Evolutionary conservation across 2,888 invertebrate genomes (phyloP).

Genomic region (Amphipyra tragopoginis): DNA sequence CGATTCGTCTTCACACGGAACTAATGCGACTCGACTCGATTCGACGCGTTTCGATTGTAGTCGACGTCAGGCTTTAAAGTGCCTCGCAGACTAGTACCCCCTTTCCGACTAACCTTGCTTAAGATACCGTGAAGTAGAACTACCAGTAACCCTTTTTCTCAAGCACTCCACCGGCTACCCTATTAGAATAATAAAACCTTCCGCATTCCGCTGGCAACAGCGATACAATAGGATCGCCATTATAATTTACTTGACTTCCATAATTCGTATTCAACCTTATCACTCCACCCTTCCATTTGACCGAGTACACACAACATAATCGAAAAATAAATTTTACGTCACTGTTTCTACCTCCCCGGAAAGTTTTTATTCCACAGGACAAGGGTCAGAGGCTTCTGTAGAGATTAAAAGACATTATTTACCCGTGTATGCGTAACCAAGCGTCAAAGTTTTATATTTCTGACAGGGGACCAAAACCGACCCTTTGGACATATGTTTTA

Average conservation of each 20-base stretch:
- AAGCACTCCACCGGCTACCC: neutral
- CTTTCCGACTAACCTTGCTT: too few relatives aligned
- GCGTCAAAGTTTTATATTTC: slow-evolving; percentile 84
- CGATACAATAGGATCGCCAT: neutral
- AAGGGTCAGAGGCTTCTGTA: slow-evolving; percentile 79
- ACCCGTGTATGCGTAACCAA: slow-evolving; percentile 77
- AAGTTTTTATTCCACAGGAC: slow-evolving; percentile 79
- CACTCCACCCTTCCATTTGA: slow-evolving; percentile 61
- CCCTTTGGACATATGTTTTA: slow-evolving; percentile 71
- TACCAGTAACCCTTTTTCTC: too few relatives aligned
- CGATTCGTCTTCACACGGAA: too few relatives aligned
- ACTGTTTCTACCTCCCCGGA: slow-evolving; percentile 74
- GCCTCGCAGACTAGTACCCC: too few relatives aligned
- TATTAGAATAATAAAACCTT: neutral
- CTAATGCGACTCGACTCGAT: too few relatives aligned
- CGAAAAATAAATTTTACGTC: slow-evolving; percentile 81
- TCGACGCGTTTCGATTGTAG: too few relatives aligned
- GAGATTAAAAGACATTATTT: slow-evolving; percentile 88
- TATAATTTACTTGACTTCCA: neutral
- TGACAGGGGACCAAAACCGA: slow-evolving; percentile 79
- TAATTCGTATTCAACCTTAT: slow-evolving; percentile 58
- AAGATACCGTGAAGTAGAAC: too few relatives aligned
- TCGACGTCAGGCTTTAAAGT: too few relatives aligned
- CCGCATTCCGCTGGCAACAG: neutral
- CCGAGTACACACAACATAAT: slow-evolving; percentile 76